These are phyloP conservation scores for Drosophila kanapiae DNA, from an alignment of 1,140 invertebrate genomes.

Conservation along the genomic window DNA sequence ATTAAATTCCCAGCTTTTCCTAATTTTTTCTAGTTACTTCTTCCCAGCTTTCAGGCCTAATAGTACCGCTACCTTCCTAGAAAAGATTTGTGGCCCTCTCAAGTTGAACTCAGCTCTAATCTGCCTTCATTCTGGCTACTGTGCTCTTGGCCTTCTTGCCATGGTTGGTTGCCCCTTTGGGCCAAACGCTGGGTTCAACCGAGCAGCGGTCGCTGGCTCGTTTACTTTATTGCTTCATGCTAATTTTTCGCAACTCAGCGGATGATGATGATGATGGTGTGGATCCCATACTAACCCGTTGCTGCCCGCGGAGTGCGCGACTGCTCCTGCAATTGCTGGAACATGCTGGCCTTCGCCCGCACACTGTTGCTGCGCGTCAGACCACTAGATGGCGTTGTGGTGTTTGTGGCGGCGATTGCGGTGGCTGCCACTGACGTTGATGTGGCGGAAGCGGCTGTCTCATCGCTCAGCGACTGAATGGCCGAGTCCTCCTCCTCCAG, in stretches of 20 bases:
- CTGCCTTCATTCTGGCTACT: slow-evolving; percentile 21
- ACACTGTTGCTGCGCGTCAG: slow-evolving; percentile 88
- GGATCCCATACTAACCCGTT: slow-evolving; percentile 46
- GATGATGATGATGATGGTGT: slow-evolving; percentile 12
- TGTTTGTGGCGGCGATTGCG: slow-evolving; percentile 12
- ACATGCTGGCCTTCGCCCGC: slow-evolving; percentile 87
- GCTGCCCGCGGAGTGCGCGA: slow-evolving; percentile 48
- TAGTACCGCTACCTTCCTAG: not conserved
- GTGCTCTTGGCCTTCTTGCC: slow-evolving; percentile 45
- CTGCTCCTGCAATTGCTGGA: slow-evolving; percentile 88
- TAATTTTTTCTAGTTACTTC: not conserved
- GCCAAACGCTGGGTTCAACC: slow-evolving; percentile 20
- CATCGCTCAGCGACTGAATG: slow-evolving; percentile 59
- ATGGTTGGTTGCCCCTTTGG: slow-evolving; percentile 38
- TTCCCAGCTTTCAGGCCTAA: not conserved
- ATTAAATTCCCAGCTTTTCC: too few relatives aligned
- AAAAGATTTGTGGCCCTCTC: slow-evolving; percentile 1
- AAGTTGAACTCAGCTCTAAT: slow-evolving; percentile 4
- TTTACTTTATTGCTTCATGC: slow-evolving; percentile 66
- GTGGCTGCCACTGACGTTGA: slow-evolving; percentile 1
- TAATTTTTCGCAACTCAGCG: slow-evolving; percentile 55
- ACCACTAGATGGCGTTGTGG: slow-evolving; percentile 56
- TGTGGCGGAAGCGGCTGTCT: slow-evolving; percentile 23
- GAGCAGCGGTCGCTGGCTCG: slow-evolving; percentile 31
- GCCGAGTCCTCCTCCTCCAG: slow-evolving; percentile 75